Conservation (phyloP, 2,797 vertebrate genomes). For the Centropyge bicolor region DNA sequence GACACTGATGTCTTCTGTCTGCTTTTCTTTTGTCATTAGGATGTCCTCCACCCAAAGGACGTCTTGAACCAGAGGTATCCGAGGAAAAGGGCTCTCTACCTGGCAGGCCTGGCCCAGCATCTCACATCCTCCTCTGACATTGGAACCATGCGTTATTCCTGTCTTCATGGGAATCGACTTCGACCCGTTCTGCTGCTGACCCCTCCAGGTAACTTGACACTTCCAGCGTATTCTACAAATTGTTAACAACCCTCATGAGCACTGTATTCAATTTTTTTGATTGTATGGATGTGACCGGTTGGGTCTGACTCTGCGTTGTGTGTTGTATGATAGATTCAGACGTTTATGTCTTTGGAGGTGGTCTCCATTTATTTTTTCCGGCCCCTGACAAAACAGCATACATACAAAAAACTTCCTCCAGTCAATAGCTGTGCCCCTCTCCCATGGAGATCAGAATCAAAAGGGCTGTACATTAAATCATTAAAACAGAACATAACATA, state of each 20-base stretch:
- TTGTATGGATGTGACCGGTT: too few species aligned
- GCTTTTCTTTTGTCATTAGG: constrained; percentile 56
- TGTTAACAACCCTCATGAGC: background rate
- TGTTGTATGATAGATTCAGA: too few species aligned
- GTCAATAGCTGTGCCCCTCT: too few species aligned
- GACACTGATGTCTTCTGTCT: background rate
- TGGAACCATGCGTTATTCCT: constrained; percentile 90
- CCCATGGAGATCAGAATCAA: too few species aligned
- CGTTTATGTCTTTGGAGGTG: too few species aligned
- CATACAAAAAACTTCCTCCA: too few species aligned
- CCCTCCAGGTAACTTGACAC: constrained; percentile 84
- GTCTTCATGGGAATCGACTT: constrained; percentile 92
- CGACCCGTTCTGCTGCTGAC: constrained; percentile 90
- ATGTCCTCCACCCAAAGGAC: constrained; percentile 89
- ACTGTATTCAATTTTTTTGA: background rate
- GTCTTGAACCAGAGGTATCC: constrained; percentile 94
- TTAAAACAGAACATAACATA: too few species aligned
- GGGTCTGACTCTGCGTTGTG: too few species aligned
- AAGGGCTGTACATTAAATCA: too few species aligned
- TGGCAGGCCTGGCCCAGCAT: constrained; percentile 90
- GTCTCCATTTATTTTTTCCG: too few species aligned
- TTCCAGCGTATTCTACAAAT: background rate
- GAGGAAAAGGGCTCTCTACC: constrained; percentile 94
- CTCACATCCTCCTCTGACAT: constrained; percentile 86
- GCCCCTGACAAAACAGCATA: too few species aligned